These are phyloP conservation scores for Desmodus rotundus DNA, from an alignment of 2,113 vertebrate genomes.

Conservation along the genomic window DNA sequence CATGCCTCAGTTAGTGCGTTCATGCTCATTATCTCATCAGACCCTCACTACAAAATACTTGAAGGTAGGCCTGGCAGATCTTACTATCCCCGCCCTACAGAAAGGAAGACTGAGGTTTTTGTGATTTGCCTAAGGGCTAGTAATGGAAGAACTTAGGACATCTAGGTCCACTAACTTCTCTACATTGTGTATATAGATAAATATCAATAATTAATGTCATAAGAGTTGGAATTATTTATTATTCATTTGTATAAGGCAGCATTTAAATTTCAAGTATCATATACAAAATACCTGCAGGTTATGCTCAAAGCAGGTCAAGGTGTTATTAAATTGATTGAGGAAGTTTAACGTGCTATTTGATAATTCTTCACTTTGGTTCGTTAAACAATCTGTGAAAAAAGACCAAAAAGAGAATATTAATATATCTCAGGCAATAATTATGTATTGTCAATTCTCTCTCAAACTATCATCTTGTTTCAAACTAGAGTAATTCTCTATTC, in stretches of 20 bases:
- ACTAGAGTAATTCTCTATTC: neutral
- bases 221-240: constrained; percentile 8
- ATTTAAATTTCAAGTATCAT: constrained; percentile 58
- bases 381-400: constrained; percentile 87
- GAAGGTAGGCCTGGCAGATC: neutral
- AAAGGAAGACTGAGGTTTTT: neutral
- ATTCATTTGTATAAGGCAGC: constrained; percentile 44
- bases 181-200: neutral
- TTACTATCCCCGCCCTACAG: neutral
- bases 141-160: neutral
- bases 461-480: neutral
- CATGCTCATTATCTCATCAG: neutral
- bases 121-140: neutral
- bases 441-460: neutral
- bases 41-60: constrained; percentile 1
- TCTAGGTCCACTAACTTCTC: neutral
- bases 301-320: constrained; percentile 90
- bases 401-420: constrained; percentile 10
- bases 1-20: neutral
- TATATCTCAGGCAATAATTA: constrained; percentile 29
- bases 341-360: constrained; percentile 87
- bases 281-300: constrained; percentile 86
- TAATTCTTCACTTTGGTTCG: constrained; percentile 74
- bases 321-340: constrained; percentile 86
- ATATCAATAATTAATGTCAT: neutral